Evolutionary conservation across 2,888 invertebrate species (phyloP).

Genomic region (Eilema caniola): DNA sequence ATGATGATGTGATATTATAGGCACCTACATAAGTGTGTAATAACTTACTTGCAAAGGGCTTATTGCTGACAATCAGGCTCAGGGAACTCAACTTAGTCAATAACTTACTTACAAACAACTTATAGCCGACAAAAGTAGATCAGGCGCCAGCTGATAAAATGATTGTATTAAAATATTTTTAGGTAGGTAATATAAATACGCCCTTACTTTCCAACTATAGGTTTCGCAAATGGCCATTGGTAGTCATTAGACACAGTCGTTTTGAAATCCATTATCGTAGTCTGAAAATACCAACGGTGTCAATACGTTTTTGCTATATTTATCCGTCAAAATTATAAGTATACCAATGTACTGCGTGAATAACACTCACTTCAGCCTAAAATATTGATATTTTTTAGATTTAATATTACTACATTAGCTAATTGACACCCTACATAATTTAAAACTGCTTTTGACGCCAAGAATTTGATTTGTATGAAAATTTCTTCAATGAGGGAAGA

Average conservation of each 20-base stretch:
- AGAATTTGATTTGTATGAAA: conserved; percentile 78
- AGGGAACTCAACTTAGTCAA: neutral
- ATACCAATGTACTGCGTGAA: conserved; percentile 7
- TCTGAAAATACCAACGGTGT: neutral
- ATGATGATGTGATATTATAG: no score
- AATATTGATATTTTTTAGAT: conserved; percentile 81
- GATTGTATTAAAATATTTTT: no score
- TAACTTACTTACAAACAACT: neutral
- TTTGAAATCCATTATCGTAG: conserved; percentile 76
- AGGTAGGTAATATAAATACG: conserved; percentile 19
- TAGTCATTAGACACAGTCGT: conserved; percentile 83
- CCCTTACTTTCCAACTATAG: conserved; percentile 85
- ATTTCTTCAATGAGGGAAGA: conserved; percentile 85
- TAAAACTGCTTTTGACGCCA: conserved; percentile 80
- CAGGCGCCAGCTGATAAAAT: conserved; percentile 26
- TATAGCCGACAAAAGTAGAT: conserved; percentile 22
- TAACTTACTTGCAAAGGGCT: neutral
- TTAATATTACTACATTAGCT: conserved; percentile 77
- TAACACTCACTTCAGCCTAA: conserved; percentile 60
- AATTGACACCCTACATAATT: conserved; percentile 86
- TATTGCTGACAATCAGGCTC: neutral
- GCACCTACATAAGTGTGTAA: neutral
- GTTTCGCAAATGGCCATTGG: conserved; percentile 88
- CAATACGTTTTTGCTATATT: conserved; percentile 4
- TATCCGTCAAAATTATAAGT: conserved; percentile 3